Conservation (phyloP, 2,888 invertebrate species). For the Drosophila vallismaia region DNA sequence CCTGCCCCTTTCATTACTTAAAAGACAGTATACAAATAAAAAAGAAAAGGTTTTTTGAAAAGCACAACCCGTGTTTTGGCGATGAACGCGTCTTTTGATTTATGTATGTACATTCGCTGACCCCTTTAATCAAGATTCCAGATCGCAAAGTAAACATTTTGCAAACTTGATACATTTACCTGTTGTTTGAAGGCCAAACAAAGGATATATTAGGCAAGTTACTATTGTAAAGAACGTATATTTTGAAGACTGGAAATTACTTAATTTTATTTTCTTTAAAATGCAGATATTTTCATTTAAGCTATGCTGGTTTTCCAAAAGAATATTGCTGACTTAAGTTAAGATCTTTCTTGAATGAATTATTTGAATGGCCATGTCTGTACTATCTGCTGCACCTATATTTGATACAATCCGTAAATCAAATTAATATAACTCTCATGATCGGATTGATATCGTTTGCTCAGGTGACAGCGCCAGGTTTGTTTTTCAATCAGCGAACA, state of each 20-base stretch:
- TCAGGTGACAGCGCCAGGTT: constrained; percentile 52
- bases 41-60: constrained; percentile 27
- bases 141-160: constrained; percentile 37
- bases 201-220: background rate
- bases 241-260: no score
- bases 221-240: background rate
- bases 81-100: constrained; percentile 25
- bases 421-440: constrained; percentile 58
- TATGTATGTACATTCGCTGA: constrained; percentile 11
- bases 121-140: constrained; percentile 31
- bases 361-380: background rate
- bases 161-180: constrained; percentile 3
- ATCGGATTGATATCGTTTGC: constrained; percentile 45
- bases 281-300: no score
- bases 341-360: background rate
- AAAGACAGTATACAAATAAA: constrained; percentile 43
- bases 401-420: constrained; percentile 37
- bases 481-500: constrained; percentile 28
- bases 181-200: constrained; percentile 13
- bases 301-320: no score
- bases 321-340: no score
- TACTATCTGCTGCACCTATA: constrained; percentile 28
- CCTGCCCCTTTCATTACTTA: constrained; percentile 17
- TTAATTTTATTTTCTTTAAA: no score
- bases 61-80: constrained; percentile 11